Conservation (phyloP, 37 sponge, comb jelly and placozoan genomes). For the Aphrocallistes beatrix region DNA sequence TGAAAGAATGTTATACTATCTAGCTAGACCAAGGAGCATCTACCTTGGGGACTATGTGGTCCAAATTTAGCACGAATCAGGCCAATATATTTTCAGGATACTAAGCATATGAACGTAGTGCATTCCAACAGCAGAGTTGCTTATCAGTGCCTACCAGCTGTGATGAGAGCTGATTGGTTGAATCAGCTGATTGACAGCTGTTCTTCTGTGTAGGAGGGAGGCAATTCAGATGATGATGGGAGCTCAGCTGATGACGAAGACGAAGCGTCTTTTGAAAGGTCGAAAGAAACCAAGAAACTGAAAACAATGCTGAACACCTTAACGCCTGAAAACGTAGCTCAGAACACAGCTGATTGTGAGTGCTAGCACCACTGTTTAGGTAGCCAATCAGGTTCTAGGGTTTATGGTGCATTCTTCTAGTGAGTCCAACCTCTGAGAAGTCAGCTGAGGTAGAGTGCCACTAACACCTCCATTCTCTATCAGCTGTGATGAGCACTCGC, state of each 20-base stretch:
- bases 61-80: not conserved
- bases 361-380: not conserved
- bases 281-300: not conserved
- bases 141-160: not conserved
- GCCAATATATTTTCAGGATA: not conserved
- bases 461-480: no score
- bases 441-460: slow-evolving; percentile 18
- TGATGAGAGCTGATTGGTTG: not conserved
- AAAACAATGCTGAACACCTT: not conserved
- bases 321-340: not conserved
- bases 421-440: not conserved
- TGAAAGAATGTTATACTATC: no score
- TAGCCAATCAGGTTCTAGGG: not conserved
- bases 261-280: not conserved
- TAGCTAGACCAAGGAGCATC: no score
- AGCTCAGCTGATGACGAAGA: slow-evolving; percentile 17
- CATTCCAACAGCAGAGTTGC: not conserved
- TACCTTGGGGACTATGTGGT: no score
- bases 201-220: not conserved
- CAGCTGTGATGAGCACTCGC: no score
- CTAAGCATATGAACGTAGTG: not conserved
- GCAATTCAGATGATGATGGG: slow-evolving; percentile 1
- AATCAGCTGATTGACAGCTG: no score
- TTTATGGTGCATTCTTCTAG: not conserved
- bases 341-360: not conserved